These are phyloP conservation scores for Sceloporus tristichus DNA, from an alignment of 2,113 vertebrate genomes.

Conservation along the genomic window DNA sequence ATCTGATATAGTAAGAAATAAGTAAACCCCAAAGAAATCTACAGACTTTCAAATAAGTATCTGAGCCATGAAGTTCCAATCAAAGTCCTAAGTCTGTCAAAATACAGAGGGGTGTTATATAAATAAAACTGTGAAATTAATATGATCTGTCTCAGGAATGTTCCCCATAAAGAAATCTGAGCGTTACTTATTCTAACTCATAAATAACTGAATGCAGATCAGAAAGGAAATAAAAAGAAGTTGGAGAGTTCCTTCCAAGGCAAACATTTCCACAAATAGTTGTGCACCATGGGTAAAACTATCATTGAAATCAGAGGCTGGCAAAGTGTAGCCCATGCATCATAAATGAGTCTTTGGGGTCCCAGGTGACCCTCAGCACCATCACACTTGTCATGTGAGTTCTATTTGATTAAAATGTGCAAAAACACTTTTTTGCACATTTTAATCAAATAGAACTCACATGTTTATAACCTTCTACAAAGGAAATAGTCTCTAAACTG, in stretches of 20 bases:
- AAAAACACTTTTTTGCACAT: not conserved
- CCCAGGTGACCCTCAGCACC: too few relatives aligned
- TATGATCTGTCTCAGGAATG: conserved; percentile 1
- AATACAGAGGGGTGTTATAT: not conserved
- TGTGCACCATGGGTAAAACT: not conserved
- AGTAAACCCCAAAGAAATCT: accelerated
- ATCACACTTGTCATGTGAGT: not conserved
- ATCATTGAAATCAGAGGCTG: too few relatives aligned
- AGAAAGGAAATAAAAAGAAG: not conserved
- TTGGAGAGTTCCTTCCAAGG: not conserved
- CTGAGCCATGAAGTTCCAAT: not conserved
- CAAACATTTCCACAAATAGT: not conserved
- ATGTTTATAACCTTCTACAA: not conserved
- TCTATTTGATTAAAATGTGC: too few relatives aligned
- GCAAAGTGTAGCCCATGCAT: too few relatives aligned
- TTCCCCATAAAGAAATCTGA: not conserved
- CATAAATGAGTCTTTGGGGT: too few relatives aligned
- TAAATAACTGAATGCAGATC: not conserved
- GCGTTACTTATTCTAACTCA: not conserved
- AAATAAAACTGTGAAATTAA: conserved; percentile 6
- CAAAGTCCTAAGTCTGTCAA: not conserved
- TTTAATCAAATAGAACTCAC: not conserved
- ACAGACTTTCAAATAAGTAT: not conserved
- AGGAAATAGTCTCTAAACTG: not conserved
- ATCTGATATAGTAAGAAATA: not conserved